Percentiles rank a stretch among this genome's conserved stretches.
Evolutionary conservation across 2,888 invertebrate species (phyloP).

Genomic region (Sturmia bella): DNA sequence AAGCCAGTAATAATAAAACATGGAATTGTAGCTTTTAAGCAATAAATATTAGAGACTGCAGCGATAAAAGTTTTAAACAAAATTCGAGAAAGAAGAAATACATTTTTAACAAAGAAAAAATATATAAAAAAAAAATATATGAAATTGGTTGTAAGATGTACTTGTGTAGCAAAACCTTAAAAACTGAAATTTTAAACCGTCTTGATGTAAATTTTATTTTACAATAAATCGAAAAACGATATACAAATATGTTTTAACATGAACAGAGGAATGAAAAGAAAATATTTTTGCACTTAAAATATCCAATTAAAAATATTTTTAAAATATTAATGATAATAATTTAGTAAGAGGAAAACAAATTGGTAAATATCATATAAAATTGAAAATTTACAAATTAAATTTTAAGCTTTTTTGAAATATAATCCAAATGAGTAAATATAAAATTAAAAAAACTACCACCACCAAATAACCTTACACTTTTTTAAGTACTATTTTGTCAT

Average conservation of each 20-base stretch:
- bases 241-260: slow-evolving; percentile 40
- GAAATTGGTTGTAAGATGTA: slow-evolving; percentile 67
- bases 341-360: slow-evolving; percentile 5
- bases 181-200: slow-evolving; percentile 60
- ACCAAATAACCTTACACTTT: slow-evolving; percentile 48
- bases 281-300: slow-evolving; percentile 63
- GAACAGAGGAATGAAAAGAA: slow-evolving; percentile 36
- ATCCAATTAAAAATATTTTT: background rate
- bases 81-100: slow-evolving; percentile 28
- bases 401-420: slow-evolving; percentile 31
- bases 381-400: slow-evolving; percentile 7
- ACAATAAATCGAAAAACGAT: slow-evolving; percentile 19
- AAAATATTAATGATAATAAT: background rate
- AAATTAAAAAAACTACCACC: slow-evolving; percentile 44
- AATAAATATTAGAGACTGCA: slow-evolving; percentile 61
- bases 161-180: slow-evolving; percentile 24
- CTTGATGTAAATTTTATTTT: slow-evolving; percentile 57
- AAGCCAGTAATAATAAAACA: slow-evolving; percentile 28
- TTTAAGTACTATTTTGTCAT: slow-evolving; percentile 4
- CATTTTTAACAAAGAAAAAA: slow-evolving; percentile 51
- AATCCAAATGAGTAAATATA: slow-evolving; percentile 16
- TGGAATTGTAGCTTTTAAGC: slow-evolving; percentile 51
- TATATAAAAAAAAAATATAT: background rate
- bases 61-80: slow-evolving; percentile 56
- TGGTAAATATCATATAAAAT: background rate